These are phyloP conservation scores for Kuschelorhynchus macadamiae DNA, from an alignment of 2,888 invertebrate species.

Conservation along the genomic window DNA sequence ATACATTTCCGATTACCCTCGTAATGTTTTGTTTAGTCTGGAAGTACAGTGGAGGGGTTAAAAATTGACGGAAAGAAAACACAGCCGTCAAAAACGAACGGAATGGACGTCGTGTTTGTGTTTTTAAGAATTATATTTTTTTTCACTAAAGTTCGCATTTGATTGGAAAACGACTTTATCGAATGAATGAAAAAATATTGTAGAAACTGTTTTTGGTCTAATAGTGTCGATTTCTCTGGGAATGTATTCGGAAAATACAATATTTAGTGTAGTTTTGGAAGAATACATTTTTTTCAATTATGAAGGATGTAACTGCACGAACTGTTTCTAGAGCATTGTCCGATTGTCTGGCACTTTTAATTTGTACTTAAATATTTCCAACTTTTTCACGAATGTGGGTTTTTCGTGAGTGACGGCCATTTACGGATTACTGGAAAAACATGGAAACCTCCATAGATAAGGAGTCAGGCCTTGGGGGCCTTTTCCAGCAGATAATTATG, in stretches of 20 bases:
- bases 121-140: conserved; percentile 38
- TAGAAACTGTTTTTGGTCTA: not conserved
- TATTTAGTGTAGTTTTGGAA: conserved; percentile 14
- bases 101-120: conserved; percentile 53
- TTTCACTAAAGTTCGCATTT: conserved; percentile 16
- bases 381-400: conserved; percentile 22
- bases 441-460: conserved; percentile 84
- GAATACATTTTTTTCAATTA: conserved; percentile 24
- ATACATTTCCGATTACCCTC: too few species aligned
- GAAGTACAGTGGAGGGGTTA: conserved; percentile 36
- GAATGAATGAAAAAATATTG: conserved; percentile 19
- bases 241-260: conserved; percentile 1
- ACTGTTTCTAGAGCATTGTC: conserved; percentile 24
- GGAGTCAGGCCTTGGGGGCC: conserved; percentile 91
- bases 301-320: conserved; percentile 35
- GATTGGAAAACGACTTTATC: conserved; percentile 26
- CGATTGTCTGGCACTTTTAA: conserved; percentile 1
- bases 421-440: conserved; percentile 33
- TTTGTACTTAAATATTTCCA: conserved; percentile 15
- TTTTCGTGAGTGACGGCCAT: conserved; percentile 21
- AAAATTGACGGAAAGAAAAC: conserved; percentile 54
- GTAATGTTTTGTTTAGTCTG: conserved; percentile 26
- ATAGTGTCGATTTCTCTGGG: not conserved
- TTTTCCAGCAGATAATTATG: conserved; percentile 95
- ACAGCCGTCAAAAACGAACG: conserved; percentile 50